phyloP scores from a whole-genome alignment of 2,113 vertebrate species.

The Onychorhynchus coronatus region DNA sequence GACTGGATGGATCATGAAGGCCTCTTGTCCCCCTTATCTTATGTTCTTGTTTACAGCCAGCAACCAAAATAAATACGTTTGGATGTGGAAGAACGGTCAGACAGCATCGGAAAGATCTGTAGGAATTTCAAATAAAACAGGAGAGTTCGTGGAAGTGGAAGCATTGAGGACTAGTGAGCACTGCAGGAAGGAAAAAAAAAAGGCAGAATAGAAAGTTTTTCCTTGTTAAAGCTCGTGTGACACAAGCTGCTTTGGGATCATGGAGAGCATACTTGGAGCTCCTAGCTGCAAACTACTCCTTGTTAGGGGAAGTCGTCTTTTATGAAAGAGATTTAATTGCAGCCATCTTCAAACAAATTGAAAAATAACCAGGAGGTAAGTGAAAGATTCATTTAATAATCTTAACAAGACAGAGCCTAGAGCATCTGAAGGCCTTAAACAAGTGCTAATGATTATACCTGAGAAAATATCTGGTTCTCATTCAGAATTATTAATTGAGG shows the following conservation, averaged over 20 bases:
- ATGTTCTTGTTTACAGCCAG: not conserved
- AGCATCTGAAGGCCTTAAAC: constrained; percentile 35
- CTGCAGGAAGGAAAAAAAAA: no score
- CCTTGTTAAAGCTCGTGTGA: not conserved
- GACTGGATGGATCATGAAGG: not conserved
- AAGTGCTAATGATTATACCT: constrained; percentile 49
- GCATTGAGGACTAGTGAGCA: not conserved
- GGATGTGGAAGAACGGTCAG: not conserved
- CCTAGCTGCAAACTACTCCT: not conserved
- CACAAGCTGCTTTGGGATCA: not conserved
- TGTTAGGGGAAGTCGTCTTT: constrained; percentile 9
- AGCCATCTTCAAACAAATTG: constrained; percentile 53
- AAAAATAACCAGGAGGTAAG: constrained; percentile 50
- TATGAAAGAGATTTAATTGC: constrained; percentile 53
- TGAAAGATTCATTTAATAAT: constrained; percentile 58
- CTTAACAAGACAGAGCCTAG: constrained; percentile 24
- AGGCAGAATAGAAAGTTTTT: not conserved
- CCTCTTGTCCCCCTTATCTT: not conserved
- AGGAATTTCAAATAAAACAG: not conserved
- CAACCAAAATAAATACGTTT: not conserved
- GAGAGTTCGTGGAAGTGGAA: not conserved
- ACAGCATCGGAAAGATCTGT: not conserved
- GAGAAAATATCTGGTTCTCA: constrained; percentile 40
- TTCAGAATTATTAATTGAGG: constrained; percentile 32
- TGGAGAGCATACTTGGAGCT: not conserved